Conservation (phyloP, 1,140 invertebrate species). For the Caenorhabditis brenneri region DNA sequence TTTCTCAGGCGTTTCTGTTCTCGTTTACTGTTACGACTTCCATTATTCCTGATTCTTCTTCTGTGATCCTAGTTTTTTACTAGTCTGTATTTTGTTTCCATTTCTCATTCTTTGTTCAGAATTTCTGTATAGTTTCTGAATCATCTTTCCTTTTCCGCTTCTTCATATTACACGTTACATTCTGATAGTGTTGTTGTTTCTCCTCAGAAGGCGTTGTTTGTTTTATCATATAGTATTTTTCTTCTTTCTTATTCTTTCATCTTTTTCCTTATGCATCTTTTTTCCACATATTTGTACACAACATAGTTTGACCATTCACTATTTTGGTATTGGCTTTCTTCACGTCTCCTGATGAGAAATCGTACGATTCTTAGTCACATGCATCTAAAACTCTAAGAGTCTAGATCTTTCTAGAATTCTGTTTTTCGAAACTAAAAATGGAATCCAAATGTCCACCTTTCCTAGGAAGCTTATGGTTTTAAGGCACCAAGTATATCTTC, state of each 20-base stretch:
- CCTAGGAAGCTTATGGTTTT: neutral
- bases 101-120: neutral
- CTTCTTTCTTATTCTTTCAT: neutral
- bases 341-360: neutral
- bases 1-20: neutral
- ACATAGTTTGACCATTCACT: neutral
- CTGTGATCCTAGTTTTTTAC: neutral
- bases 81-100: neutral
- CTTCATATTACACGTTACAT: neutral
- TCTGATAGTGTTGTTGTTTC: neutral
- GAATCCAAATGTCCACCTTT: neutral
- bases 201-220: neutral
- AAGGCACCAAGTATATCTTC: neutral
- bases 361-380: neutral
- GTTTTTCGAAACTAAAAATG: too few species aligned
- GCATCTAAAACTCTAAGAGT: too few species aligned
- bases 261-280: neutral
- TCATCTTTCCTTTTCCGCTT: neutral
- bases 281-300: neutral
- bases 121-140: neutral
- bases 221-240: conserved; percentile 6
- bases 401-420: neutral
- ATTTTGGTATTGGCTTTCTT: neutral
- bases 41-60: neutral
- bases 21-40: conserved; percentile 16